Evolutionary conservation across 2,113 vertebrate genomes (phyloP).

Genomic region (Scomber japonicus): DNA sequence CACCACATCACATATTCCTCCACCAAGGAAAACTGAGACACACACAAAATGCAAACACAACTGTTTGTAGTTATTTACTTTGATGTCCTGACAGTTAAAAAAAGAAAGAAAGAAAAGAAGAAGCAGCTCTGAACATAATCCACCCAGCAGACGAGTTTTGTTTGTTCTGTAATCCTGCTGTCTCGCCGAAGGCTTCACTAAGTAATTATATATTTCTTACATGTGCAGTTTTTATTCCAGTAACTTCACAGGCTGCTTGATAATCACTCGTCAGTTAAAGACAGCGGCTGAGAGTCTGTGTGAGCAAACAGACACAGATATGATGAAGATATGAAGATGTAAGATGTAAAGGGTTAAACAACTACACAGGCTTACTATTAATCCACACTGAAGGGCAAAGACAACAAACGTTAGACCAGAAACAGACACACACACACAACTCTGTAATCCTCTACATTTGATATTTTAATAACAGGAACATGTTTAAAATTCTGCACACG

Average conservation of each 20-base stretch:
- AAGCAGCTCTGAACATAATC: constrained; percentile 6
- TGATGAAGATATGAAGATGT: constrained; percentile 8
- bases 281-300: neutral
- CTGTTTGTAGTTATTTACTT: neutral
- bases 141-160: neutral
- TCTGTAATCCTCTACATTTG: constrained; percentile 3
- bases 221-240: constrained; percentile 3
- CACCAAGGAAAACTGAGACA: too few relatives aligned
- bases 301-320: neutral
- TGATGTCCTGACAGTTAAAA: neutral
- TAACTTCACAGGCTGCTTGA: neutral
- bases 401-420: constrained; percentile 1
- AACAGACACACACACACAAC: constrained; percentile 9
- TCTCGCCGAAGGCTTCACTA: neutral
- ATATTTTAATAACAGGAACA: neutral
- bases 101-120: neutral
- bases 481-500: too few relatives aligned
- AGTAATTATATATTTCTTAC: constrained; percentile 28
- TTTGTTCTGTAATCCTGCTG: neutral
- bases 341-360: neutral
- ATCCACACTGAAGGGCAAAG: constrained; percentile 47
- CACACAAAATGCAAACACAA: too few relatives aligned
- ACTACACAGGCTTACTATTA: constrained; percentile 26
- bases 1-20: too few relatives aligned
- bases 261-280: neutral